Evolutionary conservation across 1,140 invertebrate genomes (phyloP).

Genomic region (Drosophila pachea): DNA sequence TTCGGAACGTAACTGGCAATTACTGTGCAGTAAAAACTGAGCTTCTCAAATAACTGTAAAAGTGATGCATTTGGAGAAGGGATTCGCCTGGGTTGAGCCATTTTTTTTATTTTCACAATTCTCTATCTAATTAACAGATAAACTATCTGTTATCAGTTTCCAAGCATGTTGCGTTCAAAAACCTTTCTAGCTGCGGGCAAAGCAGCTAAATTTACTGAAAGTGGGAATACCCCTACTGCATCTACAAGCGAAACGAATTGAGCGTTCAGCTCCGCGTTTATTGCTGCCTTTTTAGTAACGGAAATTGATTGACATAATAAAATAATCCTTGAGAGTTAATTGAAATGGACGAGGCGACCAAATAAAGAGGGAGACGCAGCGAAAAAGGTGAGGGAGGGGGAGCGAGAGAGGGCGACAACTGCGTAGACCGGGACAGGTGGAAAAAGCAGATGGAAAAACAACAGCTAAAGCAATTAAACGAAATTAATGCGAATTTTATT

Average conservation of each 20-base stretch:
- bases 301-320: constrained; percentile 77
- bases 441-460: constrained; percentile 41
- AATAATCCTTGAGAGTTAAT: constrained; percentile 76
- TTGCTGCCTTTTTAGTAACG: constrained; percentile 68
- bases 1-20: neutral
- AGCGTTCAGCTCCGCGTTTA: constrained; percentile 28
- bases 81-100: too few species aligned
- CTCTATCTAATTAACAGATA: neutral
- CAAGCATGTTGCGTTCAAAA: constrained; percentile 51
- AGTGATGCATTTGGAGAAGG: neutral
- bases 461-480: constrained; percentile 67
- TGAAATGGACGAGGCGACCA: constrained; percentile 63
- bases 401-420: constrained; percentile 26
- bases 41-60: constrained; percentile 1
- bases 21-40: neutral
- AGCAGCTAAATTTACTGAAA: constrained; percentile 28
- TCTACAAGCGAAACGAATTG: constrained; percentile 17
- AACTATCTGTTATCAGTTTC: neutral
- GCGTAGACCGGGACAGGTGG: constrained; percentile 58
- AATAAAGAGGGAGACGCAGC: neutral
- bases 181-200: constrained; percentile 25
- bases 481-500: constrained; percentile 75
- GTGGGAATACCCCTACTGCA: constrained; percentile 2
- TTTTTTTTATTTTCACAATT: too few species aligned
- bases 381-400: neutral